Conservation (phyloP, 2,113 vertebrate genomes). For the Nerophis ophidion region DNA sequence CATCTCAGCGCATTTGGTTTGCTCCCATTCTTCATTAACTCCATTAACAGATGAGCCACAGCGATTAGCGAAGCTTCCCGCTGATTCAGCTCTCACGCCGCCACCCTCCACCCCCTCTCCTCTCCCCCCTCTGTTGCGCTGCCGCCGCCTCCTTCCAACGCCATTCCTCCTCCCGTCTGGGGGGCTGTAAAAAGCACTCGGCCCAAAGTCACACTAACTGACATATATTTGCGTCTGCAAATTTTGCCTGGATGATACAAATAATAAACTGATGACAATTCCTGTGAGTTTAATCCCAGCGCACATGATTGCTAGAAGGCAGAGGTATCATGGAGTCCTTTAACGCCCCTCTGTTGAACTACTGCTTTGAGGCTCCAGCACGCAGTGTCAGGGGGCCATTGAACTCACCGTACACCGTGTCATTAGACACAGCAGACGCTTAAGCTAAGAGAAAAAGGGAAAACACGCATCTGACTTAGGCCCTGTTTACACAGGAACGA, state of each 20-base stretch:
- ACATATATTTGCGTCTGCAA: conserved; percentile 5
- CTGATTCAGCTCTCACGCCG: conserved; percentile 75
- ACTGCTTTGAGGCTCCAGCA: conserved; percentile 55
- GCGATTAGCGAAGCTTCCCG: conserved; percentile 77
- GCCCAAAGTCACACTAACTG: conserved; percentile 42
- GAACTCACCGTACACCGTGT: conserved; percentile 50
- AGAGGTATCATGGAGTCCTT: conserved; percentile 36
- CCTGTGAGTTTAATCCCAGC: conserved; percentile 29
- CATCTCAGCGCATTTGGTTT: conserved; percentile 78
- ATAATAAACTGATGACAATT: conserved; percentile 1
- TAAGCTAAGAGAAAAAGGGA: conserved; percentile 60
- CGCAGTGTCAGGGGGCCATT: conserved; percentile 63
- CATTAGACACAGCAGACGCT: conserved; percentile 59
- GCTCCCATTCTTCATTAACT: conserved; percentile 82
- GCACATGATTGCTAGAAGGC: conserved; percentile 13
- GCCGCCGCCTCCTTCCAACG: conserved; percentile 52
- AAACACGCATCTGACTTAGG: conserved; percentile 21
- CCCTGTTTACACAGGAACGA: not conserved
- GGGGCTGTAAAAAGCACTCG: conserved; percentile 45
- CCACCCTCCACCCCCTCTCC: conserved; percentile 11
- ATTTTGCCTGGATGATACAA: conserved; percentile 1
- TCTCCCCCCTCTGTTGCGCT: conserved; percentile 42
- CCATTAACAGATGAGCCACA: conserved; percentile 81
- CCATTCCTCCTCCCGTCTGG: conserved; percentile 42
- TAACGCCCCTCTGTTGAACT: conserved; percentile 6